phyloP scores from a whole-genome alignment of 2,113 vertebrate species.

The Atherinomorus stipes region DNA sequence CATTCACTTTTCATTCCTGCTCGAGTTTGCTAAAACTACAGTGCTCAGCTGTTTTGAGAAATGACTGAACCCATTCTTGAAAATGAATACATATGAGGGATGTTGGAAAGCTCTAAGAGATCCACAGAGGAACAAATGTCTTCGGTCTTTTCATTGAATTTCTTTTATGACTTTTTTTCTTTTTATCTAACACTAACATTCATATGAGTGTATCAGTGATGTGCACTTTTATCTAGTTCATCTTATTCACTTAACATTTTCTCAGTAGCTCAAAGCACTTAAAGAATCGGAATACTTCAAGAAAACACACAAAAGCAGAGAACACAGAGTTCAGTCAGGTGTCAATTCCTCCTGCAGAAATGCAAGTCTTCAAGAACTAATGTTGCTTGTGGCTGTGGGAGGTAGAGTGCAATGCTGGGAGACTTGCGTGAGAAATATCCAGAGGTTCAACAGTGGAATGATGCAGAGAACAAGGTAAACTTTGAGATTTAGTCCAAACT shows the following conservation, averaged over 20 bases:
- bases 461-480: slow-evolving; percentile 26
- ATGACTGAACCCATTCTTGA: background rate
- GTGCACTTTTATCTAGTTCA: background rate
- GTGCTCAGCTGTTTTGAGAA: background rate
- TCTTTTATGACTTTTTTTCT: background rate
- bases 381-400: slow-evolving; percentile 44
- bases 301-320: background rate
- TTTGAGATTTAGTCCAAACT: slow-evolving; percentile 45
- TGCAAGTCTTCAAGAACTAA: slow-evolving; percentile 23
- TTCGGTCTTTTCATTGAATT: background rate
- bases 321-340: slow-evolving; percentile 22
- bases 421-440: slow-evolving; percentile 34
- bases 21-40: background rate
- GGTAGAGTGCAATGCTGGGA: slow-evolving; percentile 33
- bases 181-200: background rate
- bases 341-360: slow-evolving; percentile 25
- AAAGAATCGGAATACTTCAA: background rate
- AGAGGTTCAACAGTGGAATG: slow-evolving; percentile 36
- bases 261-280: background rate
- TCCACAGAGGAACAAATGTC: background rate
- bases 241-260: background rate
- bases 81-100: background rate
- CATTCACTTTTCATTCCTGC: background rate
- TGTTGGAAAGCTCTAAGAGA: slow-evolving; percentile 7
- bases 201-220: background rate